Evolutionary conservation across 2,113 vertebrate species (phyloP), one percentile per base, ranked within the genome.

Genomic region (Neolamprologus brichardi): DNA sequence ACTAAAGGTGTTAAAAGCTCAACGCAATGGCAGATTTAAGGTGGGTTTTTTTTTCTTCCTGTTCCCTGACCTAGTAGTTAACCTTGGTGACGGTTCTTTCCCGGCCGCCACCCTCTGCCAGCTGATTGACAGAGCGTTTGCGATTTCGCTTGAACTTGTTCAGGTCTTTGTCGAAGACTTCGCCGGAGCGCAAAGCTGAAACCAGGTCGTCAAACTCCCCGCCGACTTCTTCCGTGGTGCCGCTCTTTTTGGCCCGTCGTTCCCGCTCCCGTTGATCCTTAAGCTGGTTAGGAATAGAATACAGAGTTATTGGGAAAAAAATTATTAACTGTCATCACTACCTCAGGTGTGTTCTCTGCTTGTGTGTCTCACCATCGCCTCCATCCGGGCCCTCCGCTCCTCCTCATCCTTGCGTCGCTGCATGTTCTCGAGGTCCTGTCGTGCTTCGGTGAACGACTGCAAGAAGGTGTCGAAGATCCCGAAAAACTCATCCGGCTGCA

Each of bases 91-190:
- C 95, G 0, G 97, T 96, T 75, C 98, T 94, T 87, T 99, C 98
- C 12, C 98, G 97, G 13, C 95, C 94, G 34, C 97, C 97, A 13
- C 96, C 96, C 75, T 99, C 98, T 52, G 96, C 91, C 85, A 97
- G 95, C 94, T 98, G 97, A 96, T 97, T 97, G 72, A 97, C 98
- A 0, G 97, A 98, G 75, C 98, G 97, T 93, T 99, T 99, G 92
- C 98, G 98, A 95, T 97, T 98, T 41, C 98, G 97, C 89, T 99
- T 99, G 62, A 99, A 97, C 94, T 99, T 99, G 93, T 97, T 97
- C 86, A 99, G 97, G 97, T 99, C 98, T 95, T 99, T 99, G 96
- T 99, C 98, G 4, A 99, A 99, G 86, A 99, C 98, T 93, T 99
- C 98, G 4, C 98, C 98, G 0, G 98, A 99, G 70, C 98, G 97